Evolutionary conservation across 2,888 invertebrate genomes (phyloP), one percentile per base, ranked within the genome.

Genomic region (Conops quadrifasciatus): DNA sequence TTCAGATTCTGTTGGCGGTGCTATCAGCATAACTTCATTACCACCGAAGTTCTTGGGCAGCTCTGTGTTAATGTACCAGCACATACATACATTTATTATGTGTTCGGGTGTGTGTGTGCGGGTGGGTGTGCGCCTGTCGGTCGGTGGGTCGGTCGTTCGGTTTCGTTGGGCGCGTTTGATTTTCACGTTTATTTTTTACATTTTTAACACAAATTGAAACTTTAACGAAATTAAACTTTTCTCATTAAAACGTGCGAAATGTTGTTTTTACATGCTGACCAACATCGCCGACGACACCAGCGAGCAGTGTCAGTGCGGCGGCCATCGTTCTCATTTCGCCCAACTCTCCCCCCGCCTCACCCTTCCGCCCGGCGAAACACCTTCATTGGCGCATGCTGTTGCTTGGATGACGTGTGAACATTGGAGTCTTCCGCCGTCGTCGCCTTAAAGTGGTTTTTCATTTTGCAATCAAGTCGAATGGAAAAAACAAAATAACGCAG

Each of bases 191-290:
- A 69, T 71, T 58, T 30, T 60, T 65, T 72, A 28, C 77, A 78
- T 78, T 79, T 80, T 81, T 78, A 67, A 49, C 63, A 56, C 76
- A 77, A 82, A 81, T 79, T 78, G 82, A 78, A 82, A 81, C 76
- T 83, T 80, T 79, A 80, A 82, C 82, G 79, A 80, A 81, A 83
- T 83, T 81, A 82, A 83, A 83, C 82, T 83, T 83, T 83, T 83
- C 82, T 83, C 82, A 83, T 83, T 83, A 83, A 83, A 83, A 83
- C 80, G 81, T 82, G 81, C 81, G 77, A 76, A 74, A 71, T 73
- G 67, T 66, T 74, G 77, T 78, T 75, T n/a, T 77, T 77, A 77
- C 71, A 72, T 72, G 62, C 64, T 69, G 62, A 49, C 71, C 58
- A 63, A 58, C 69, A 58, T 13, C 26, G 53, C 60, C 26, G 45